phyloP scores from a whole-genome alignment of 2,113 vertebrate genomes.

The Drymodes brunneopygia region DNA sequence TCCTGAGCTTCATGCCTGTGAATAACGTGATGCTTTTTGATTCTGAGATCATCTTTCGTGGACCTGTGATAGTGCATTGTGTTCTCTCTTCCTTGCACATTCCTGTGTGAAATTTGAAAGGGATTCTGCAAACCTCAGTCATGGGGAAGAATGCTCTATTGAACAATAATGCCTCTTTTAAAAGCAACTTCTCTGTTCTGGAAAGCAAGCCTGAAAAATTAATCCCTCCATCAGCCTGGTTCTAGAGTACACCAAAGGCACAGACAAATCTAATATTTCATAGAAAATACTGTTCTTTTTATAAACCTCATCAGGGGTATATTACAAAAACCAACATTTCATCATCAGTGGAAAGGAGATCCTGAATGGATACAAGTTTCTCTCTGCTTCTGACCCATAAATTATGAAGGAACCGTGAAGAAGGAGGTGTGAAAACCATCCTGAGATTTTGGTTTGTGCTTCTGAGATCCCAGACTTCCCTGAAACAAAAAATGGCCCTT shows the following conservation, averaged over 20 bases:
- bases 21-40: not conserved
- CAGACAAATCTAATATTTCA: not conserved
- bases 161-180: not conserved
- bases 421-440: not conserved
- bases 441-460: not conserved
- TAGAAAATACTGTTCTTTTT: not conserved
- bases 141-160: not conserved
- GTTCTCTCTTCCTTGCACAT: not conserved
- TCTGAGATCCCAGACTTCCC: not conserved
- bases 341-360: not conserved
- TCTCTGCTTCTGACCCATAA: not conserved
- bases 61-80: not conserved
- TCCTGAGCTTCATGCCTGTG: not conserved
- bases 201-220: not conserved
- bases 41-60: not conserved
- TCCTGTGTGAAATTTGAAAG: not conserved
- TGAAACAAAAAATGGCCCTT: not conserved
- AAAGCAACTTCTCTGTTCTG: not conserved
- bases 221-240: accelerated
- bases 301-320: not conserved
- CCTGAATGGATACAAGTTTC: not conserved
- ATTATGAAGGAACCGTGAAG: not conserved
- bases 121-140: not conserved
- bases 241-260: not conserved
- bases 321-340: not conserved